Base-by-base conservation (phyloP, 2,888 invertebrate genomes). In the Cephalotes varians region DNA sequence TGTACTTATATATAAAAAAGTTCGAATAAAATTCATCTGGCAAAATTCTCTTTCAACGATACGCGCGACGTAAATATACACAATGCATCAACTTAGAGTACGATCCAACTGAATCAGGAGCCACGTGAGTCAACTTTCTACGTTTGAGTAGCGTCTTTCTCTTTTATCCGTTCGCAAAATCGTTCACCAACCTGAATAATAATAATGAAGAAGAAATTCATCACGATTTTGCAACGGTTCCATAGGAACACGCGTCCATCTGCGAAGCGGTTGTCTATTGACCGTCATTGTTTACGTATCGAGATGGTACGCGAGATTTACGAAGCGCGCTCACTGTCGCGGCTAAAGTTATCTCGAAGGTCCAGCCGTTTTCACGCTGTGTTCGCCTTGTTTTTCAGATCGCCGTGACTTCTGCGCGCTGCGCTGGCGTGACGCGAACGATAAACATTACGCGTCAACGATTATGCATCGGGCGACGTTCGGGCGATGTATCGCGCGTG, bases 291-390 rank as follows among this genome's bases (percentile, higher is more conserved):
- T 80, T 82, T 67, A 82, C 64, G n/a, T 2, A 1, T 15, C 6
- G 18, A 40, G 21, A n/a, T 56, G 31, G 62, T 44, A 9, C 12
- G 18, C 54, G 47, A 79, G 60, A 44, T 74, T 58, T 15, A 47
- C 28, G 44, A 64, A 28, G 40, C 44, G 44, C 44, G 40, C 64
- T 65, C 18, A 10, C 28, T 18, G 40, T 28, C 44, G 58, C 49
- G 51, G 60, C 71, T 82, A 86, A 86, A 86, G 79, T 86, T 86
- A 84, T 86, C 82, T 69, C 74, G 80, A 84, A 86, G 82, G 80
- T 58, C 76, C 58, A 44, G 37, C 51, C 58, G 28, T 77, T 67
- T 51, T 77, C 56, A 40, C 44, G 21, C 10, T 18, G 40, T 18
- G 10, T 25, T 54, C 28, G n/a, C 40, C 64, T 83, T 83, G 81